Evolutionary conservation across 1,140 invertebrate species (phyloP).

Genomic region (Daktulosphaira vitifoliae): DNA sequence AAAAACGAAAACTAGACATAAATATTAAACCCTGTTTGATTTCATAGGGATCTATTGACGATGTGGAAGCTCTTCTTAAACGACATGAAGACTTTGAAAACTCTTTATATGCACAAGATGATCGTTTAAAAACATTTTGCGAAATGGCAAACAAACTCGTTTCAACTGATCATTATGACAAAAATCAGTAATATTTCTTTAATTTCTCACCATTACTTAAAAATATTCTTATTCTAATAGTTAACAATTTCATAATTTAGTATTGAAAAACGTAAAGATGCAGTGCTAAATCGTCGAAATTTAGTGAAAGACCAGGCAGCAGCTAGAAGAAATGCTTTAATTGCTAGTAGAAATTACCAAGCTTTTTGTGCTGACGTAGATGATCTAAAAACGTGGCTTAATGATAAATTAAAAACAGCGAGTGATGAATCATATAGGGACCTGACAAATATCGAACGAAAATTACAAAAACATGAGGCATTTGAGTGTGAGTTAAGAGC

Average conservation of each 20-base stretch:
- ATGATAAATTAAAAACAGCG: slow-evolving; percentile 83
- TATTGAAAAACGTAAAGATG: slow-evolving; percentile 63
- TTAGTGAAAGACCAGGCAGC: slow-evolving; percentile 66
- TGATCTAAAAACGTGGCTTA: slow-evolving; percentile 79
- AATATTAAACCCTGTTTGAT: slow-evolving; percentile 18
- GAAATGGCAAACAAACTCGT: slow-evolving; percentile 80
- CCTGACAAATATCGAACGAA: slow-evolving; percentile 80
- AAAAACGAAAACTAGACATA: no score
- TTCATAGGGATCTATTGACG: slow-evolving; percentile 75
- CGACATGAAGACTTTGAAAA: slow-evolving; percentile 91
- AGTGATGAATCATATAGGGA: slow-evolving; percentile 90
- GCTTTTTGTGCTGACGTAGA: slow-evolving; percentile 82
- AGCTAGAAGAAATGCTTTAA: slow-evolving; percentile 59
- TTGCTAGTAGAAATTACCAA: slow-evolving; percentile 70
- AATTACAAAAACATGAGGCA: slow-evolving; percentile 94
- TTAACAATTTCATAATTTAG: no score
- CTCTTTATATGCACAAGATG: slow-evolving; percentile 86
- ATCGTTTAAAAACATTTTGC: slow-evolving; percentile 75
- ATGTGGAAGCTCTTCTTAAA: slow-evolving; percentile 87
- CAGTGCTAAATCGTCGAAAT: slow-evolving; percentile 63
- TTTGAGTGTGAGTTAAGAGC: slow-evolving; percentile 90
- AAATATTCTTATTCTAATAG: no score
- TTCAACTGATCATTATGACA: slow-evolving; percentile 74
- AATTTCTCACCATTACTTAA: no score
- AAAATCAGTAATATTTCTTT: slow-evolving; percentile 56